phyloP scores from a whole-genome alignment of 2,113 vertebrate species.

The Aepyceros melampus region DNA sequence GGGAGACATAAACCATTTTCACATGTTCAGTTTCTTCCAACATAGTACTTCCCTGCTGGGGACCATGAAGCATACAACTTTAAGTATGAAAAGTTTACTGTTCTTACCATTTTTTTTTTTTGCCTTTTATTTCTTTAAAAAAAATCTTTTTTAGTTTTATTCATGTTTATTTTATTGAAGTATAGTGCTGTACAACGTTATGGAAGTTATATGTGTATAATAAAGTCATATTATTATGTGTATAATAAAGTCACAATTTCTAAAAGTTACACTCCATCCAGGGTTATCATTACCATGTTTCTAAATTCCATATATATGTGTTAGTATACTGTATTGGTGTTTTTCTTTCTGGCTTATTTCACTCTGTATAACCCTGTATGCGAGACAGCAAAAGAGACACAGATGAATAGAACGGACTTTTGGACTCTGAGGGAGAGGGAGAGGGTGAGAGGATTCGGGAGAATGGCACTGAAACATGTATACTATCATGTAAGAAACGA shows the following conservation, averaged over 20 bases:
- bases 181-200: not conserved
- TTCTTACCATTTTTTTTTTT: not conserved
- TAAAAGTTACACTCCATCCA: not conserved
- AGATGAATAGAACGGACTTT: too few species aligned
- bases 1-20: not conserved
- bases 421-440: too few species aligned
- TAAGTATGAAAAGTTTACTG: not conserved
- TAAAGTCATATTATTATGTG: not conserved
- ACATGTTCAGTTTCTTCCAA: not conserved
- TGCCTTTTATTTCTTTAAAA: not conserved
- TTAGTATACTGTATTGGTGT: too few species aligned
- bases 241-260: not conserved
- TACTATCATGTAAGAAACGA: too few species aligned
- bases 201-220: not conserved
- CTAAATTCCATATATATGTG: too few species aligned
- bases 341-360: too few species aligned
- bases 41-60: not conserved
- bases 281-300: too few species aligned
- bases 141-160: not conserved
- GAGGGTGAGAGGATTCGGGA: too few species aligned
- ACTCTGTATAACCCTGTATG: too few species aligned
- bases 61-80: not conserved
- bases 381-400: too few species aligned
- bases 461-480: too few species aligned
- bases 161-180: not conserved